Percentiles rank a stretch among this genome's conserved stretches.
Conservation (phyloP, 2,797 vertebrate species). For the Acipenser transmontanus region DNA sequence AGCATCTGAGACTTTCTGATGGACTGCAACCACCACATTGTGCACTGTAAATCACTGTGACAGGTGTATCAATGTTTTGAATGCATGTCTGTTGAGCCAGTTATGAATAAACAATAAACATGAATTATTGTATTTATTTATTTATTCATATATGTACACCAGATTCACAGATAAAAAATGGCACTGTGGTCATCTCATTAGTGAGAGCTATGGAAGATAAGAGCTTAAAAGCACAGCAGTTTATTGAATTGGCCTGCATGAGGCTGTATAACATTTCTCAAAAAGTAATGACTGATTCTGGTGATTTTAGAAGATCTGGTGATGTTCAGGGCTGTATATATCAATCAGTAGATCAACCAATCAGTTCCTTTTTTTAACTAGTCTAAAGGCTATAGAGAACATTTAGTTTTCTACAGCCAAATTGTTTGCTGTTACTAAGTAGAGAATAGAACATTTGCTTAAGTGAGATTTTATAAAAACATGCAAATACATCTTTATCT, state of each 20-base stretch:
- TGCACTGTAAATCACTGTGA: no score
- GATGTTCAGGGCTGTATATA: conserved; percentile 3
- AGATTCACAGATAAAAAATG: conserved; percentile 1
- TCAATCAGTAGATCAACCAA: conserved; percentile 7
- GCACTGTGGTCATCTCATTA: conserved; percentile 5
- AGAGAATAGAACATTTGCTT: not conserved
- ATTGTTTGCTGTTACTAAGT: conserved; percentile 9
- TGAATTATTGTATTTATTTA: conserved; percentile 4
- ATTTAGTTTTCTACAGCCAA: conserved; percentile 1
- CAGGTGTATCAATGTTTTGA: no score
- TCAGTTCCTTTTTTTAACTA: conserved; percentile 17
- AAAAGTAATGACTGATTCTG: conserved; percentile 1
- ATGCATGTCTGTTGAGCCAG: no score
- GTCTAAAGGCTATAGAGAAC: conserved; percentile 16
- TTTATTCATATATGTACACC: not conserved
- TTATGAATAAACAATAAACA: conserved; percentile 6
- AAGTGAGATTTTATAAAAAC: no score
- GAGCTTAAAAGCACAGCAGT: not conserved
- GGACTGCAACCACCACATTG: no score
- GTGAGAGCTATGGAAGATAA: no score
- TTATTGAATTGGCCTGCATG: conserved; percentile 3
- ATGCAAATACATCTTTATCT: no score
- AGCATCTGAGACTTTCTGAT: no score
- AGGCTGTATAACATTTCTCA: not conserved
- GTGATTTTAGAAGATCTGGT: not conserved